Evolutionary conservation across 2,797 vertebrate species (phyloP).

Genomic region (Chrosomus eos): DNA sequence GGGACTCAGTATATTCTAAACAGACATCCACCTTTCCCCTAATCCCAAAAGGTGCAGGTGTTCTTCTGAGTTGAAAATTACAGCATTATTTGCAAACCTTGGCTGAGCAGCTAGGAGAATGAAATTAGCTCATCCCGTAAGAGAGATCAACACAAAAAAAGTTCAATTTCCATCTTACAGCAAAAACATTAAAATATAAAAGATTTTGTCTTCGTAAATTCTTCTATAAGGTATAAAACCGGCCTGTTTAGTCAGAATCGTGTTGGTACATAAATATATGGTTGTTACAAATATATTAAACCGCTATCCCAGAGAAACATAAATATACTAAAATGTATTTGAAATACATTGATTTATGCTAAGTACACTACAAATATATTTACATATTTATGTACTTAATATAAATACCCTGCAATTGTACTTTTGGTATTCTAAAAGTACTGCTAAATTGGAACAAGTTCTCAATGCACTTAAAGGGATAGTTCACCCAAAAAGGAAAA

Average conservation of each 20-base stretch:
- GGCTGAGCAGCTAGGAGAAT: constrained; percentile 50
- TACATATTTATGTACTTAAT: too few species aligned
- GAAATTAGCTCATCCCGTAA: constrained; percentile 38
- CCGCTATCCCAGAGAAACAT: too few species aligned
- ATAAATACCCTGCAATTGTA: too few species aligned
- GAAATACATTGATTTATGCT: too few species aligned
- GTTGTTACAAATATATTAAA: too few species aligned
- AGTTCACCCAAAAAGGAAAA: too few species aligned
- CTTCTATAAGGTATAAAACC: background rate
- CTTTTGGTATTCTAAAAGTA: too few species aligned
- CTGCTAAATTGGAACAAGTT: too few species aligned
- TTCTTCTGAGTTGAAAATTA: constrained; percentile 64
- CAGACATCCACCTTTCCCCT: constrained; percentile 46
- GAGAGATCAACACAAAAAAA: constrained; percentile 26
- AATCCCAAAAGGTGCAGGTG: constrained; percentile 62
- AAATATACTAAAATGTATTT: too few species aligned
- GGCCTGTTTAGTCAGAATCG: background rate
- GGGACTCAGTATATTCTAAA: constrained; percentile 36
- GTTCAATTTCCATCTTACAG: background rate
- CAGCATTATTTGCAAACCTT: constrained; percentile 62
- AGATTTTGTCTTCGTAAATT: background rate
- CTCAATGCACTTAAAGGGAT: too few species aligned
- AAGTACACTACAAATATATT: too few species aligned
- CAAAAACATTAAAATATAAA: constrained; percentile 1
- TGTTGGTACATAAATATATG: too few species aligned